Evolutionary conservation across 2,797 vertebrate species (phyloP), one percentile per base, ranked within the genome.

Genomic region (Acrossocheilus wenchowensis): DNA sequence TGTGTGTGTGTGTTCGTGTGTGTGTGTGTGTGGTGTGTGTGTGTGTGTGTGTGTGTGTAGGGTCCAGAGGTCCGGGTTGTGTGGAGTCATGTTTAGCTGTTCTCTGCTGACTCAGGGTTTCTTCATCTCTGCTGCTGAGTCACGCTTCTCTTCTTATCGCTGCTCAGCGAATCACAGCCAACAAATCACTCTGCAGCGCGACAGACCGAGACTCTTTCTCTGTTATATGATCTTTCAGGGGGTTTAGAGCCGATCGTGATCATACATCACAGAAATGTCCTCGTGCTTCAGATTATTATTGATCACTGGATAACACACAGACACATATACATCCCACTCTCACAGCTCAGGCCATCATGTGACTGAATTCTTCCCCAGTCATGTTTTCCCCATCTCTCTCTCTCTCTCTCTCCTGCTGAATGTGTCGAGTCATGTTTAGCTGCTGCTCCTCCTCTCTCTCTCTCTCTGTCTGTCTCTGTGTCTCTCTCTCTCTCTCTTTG

Each of bases 361-460:
- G 81, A 82, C 21, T 41, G 5, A 8, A 30, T 21, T 82, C 3
- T 60, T 43, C 62, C 77, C 17, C 15, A 43, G 39, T 78, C n/a
- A 87, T 81, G 85, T 43, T 78, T 66, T 21, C 78, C 50, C 85
- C 87, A 86, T 88, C 91, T 71, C 92, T 71, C 12, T 43, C 41
- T 43, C 41, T 71, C 12, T 43, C 41, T 43, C 41, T 1, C 82
- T 36, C 3, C 57, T 71, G 73, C 57, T 87, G 84, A 91, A 91
- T 81, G 87, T 94, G 94, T 90, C 34, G 6, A 9, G 79, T 95
- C 93, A 95, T 89, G 93, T 89, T 95, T 92, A 90, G 92, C 89
- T 52, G 23, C 43, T 23, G 87, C 43, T 75, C 26, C 26, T 72
- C 82, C 54, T 39, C 54, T 69, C 12, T 30, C 69, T 66, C 54